These are phyloP conservation scores for Theristus sp. DNA, from an alignment of 2,888 invertebrate genomes.

Conservation along the genomic window DNA sequence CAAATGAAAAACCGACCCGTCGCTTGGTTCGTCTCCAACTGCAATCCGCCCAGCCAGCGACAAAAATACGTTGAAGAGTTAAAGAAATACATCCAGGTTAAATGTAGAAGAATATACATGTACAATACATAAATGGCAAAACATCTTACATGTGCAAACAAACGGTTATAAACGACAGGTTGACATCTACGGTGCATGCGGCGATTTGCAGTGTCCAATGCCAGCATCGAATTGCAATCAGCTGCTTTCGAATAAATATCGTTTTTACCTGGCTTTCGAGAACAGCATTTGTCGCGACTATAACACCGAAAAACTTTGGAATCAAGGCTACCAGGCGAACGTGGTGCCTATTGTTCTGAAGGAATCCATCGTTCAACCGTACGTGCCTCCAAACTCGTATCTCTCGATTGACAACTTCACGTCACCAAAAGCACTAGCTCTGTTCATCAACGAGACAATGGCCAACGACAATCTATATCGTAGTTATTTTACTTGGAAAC, in stretches of 20 bases:
- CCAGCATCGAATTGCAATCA: background rate
- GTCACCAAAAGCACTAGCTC: background rate
- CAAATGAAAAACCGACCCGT: conserved; percentile 3
- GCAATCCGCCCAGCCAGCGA: conserved; percentile 12
- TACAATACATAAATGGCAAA: too few relatives aligned
- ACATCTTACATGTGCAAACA: too few relatives aligned
- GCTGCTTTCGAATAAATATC: background rate
- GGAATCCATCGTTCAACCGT: background rate
- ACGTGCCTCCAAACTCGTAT: background rate
- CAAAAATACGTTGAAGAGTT: conserved; percentile 13
- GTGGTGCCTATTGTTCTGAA: conserved; percentile 23
- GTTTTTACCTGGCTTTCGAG: conserved; percentile 12
- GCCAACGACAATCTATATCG: background rate
- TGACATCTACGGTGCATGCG: conserved; percentile 24
- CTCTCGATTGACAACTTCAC: background rate
- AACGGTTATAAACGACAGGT: too few relatives aligned
- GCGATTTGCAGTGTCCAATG: conserved; percentile 15
- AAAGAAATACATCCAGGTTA: conserved; percentile 11
- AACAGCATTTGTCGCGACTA: conserved; percentile 27
- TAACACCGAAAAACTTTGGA: conserved; percentile 27
- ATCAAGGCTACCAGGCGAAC: conserved; percentile 17
- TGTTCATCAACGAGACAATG: background rate
- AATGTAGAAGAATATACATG: too few relatives aligned
- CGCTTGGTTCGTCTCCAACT: conserved; percentile 21
- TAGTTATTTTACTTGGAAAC: background rate